Percentiles rank a stretch among this genome's conserved stretches.
Evolutionary conservation across 2,113 vertebrate genomes (phyloP).

Genomic region (Motacilla tschutschensis): DNA sequence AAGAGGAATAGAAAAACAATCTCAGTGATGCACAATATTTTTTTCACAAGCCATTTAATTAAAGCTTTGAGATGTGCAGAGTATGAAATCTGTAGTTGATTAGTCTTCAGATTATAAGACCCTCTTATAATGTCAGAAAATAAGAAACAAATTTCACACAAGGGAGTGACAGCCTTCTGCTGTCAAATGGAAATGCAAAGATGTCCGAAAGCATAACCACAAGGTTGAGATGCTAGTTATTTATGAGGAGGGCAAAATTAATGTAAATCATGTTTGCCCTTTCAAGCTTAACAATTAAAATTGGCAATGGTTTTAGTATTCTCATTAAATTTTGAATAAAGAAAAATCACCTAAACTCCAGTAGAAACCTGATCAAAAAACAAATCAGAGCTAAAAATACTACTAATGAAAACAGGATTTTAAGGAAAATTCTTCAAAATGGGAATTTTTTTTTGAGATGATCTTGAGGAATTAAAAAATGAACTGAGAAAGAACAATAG

Average conservation of each 20-base stretch:
- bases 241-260: slow-evolving; percentile 40
- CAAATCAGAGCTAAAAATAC: background rate
- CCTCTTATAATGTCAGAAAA: slow-evolving; percentile 40
- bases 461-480: background rate
- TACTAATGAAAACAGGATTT: background rate
- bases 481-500: background rate
- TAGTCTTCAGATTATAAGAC: slow-evolving; percentile 34
- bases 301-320: slow-evolving; percentile 1
- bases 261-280: slow-evolving; percentile 61
- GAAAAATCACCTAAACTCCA: background rate
- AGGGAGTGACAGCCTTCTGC: slow-evolving; percentile 29
- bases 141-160: slow-evolving; percentile 28
- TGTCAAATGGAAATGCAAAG: slow-evolving; percentile 39
- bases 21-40: background rate
- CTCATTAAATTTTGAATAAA: slow-evolving; percentile 54
- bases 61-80: background rate
- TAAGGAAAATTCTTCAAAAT: background rate
- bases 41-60: background rate
- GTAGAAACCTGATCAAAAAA: background rate
- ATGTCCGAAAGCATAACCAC: slow-evolving; percentile 9
- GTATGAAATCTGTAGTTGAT: slow-evolving; percentile 38
- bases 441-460: background rate
- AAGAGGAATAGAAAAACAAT: background rate
- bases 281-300: slow-evolving; percentile 47
- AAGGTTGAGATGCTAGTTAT: slow-evolving; percentile 46